Evolutionary conservation across 1,140 invertebrate species (phyloP), one percentile per base, ranked within the genome.

Genomic region (Globodera rostochiensis): DNA sequence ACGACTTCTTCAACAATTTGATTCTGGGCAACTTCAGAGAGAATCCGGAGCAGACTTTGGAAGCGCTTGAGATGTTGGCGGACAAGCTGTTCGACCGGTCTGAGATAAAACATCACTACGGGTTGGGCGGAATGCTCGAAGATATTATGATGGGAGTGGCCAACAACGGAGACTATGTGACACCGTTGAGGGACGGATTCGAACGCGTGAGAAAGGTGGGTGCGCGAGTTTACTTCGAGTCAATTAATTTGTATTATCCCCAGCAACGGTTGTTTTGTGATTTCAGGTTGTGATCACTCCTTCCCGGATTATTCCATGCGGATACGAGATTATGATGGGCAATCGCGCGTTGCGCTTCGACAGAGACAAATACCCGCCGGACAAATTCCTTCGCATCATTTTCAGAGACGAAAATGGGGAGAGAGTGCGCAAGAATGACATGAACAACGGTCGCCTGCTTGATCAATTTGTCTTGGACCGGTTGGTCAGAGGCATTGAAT

Each of bases 261-360:
- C 19, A 53, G 67, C 9, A 21, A 19, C n/a, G 46, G n/a, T 45
- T 25, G 13, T 47, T 1, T 36, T 36, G 25, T 36, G 9, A 53
- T 79, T 50, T 9, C 19, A 86, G 80, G 80, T 89, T 6, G 82
- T 86, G 6, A 80, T 86, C 6, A 86, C 85, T 4, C 85, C 85
- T 19, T 70, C 85, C 0, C 66, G 85, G 8, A 67, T 67, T 5
- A 73, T 85, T 25, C 75, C 69, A 11, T 45, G 64, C 15, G 83
- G 69, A 49, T 80, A 82, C n/a, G 85, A 86, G 47, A 49, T 87
- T 21, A 67, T 86, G 49, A 86, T 86, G 85, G 80, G 79, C 9
- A 86, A 86, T 79, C 79, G 85, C 49, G 83, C 84, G 6, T 53
- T 86, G 5, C 85, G 85, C 9, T 21, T 60, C 45, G 74, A 86